Conservation (phyloP, 2,888 invertebrate genomes). For the Calameuta pallipes region DNA sequence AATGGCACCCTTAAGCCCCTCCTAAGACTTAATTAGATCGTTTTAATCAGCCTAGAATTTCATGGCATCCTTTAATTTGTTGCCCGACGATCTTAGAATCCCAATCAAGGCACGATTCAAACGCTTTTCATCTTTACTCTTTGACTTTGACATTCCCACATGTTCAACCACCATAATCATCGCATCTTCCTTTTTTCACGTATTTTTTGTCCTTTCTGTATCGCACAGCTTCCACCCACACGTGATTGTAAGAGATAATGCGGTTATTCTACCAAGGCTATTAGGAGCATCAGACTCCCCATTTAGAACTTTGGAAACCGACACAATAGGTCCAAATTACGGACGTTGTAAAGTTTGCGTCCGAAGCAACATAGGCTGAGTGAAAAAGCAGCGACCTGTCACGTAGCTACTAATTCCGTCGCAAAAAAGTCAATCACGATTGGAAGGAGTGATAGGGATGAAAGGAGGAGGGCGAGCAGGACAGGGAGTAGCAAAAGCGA, state of each 20-base stretch:
- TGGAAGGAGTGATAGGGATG: constrained; percentile 14
- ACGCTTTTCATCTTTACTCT: not conserved
- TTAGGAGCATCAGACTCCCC: not conserved
- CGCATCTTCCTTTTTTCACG: not conserved
- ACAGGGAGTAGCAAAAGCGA: constrained; percentile 8
- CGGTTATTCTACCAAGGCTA: not conserved
- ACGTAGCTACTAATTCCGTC: constrained; percentile 13
- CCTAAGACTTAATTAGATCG: not conserved
- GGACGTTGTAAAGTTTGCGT: not conserved
- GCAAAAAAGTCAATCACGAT: not conserved
- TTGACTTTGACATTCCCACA: not conserved
- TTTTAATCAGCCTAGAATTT: not conserved
- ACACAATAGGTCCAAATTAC: not conserved
- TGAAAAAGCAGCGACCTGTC: not conserved
- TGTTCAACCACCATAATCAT: not conserved
- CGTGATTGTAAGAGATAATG: not conserved
- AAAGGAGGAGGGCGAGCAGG: constrained; percentile 25
- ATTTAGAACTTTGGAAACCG: not conserved
- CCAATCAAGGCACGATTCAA: not conserved
- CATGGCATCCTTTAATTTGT: not conserved
- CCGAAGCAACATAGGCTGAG: not conserved
- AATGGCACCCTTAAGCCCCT: not conserved
- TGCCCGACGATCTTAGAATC: not conserved
- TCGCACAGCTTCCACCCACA: not conserved
- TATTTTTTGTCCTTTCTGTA: not conserved